phyloP scores from a whole-genome alignment of 2,113 vertebrate genomes.

The Saccopteryx leptura region DNA sequence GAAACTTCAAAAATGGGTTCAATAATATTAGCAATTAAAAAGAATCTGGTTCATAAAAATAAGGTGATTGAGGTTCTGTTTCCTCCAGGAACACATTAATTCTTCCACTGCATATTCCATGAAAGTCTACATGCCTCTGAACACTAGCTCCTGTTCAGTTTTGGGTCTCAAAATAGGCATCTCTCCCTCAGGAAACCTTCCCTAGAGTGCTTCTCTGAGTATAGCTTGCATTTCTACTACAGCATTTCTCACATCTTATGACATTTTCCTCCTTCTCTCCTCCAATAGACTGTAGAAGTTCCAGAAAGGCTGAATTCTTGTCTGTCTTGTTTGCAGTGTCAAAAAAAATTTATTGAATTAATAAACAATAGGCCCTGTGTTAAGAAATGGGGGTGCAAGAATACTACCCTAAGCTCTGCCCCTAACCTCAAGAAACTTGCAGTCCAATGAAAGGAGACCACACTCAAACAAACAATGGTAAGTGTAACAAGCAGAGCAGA shows the following conservation, averaged over 20 bases:
- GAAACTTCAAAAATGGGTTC: conserved; percentile 45
- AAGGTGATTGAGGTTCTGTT: background rate
- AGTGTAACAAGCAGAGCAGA: background rate
- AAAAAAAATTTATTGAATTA: background rate
- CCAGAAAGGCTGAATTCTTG: background rate
- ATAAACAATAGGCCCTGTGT: background rate
- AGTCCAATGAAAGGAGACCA: background rate
- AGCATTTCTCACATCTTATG: background rate
- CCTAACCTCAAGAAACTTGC: background rate
- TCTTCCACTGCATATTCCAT: background rate
- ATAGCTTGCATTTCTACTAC: background rate
- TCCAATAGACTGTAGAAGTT: background rate
- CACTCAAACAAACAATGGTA: background rate
- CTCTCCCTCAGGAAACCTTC: background rate
- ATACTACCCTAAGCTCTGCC: background rate
- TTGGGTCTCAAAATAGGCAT: background rate
- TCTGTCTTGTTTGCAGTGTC: background rate
- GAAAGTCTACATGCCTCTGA: background rate
- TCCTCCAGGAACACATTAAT: background rate
- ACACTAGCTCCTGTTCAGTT: background rate
- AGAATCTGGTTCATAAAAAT: conserved; percentile 1
- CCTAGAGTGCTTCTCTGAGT: background rate
- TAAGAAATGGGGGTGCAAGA: background rate
- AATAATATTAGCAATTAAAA: conserved; percentile 60
- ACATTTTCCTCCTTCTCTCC: background rate